These are phyloP conservation scores for Rotaria sp. DNA, from an alignment of 2,888 invertebrate species.

Conservation along the genomic window DNA sequence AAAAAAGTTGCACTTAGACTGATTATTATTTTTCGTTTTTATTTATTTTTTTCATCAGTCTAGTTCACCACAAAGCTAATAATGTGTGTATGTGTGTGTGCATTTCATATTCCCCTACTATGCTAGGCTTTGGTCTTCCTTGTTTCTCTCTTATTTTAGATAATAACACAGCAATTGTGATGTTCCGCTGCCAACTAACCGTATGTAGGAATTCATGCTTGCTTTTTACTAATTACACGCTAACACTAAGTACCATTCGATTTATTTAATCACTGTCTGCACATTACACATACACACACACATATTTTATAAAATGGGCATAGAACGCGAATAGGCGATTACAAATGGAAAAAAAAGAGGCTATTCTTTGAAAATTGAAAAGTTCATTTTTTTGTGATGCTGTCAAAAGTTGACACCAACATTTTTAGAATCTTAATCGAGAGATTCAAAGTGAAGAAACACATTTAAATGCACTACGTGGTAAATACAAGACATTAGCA, in stretches of 20 bases:
- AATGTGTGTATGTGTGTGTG: neutral
- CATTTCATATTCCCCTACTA: neutral
- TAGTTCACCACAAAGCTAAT: neutral
- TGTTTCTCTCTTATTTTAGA: neutral
- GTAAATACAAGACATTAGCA: neutral
- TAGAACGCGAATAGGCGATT: slow-evolving; percentile 1
- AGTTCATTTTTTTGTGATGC: neutral
- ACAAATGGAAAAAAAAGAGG: too few relatives aligned
- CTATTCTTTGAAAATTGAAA: too few relatives aligned
- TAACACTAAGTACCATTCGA: neutral
- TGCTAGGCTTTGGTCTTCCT: neutral
- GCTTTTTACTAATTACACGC: neutral
- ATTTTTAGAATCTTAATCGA: slow-evolving; percentile 5
- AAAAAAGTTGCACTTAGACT: neutral
- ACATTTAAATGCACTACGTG: neutral
- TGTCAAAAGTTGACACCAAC: neutral
- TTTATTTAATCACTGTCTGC: neutral
- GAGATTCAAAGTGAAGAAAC: slow-evolving; percentile 13
- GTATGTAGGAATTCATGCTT: neutral
- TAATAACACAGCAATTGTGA: neutral
- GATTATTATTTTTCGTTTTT: too few relatives aligned
- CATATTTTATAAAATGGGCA: neutral
- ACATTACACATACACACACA: neutral
- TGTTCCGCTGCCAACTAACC: neutral
- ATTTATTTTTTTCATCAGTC: neutral